phyloP scores from a whole-genome alignment of 1,140 invertebrate genomes.

The Wasmannia auropunctata region DNA sequence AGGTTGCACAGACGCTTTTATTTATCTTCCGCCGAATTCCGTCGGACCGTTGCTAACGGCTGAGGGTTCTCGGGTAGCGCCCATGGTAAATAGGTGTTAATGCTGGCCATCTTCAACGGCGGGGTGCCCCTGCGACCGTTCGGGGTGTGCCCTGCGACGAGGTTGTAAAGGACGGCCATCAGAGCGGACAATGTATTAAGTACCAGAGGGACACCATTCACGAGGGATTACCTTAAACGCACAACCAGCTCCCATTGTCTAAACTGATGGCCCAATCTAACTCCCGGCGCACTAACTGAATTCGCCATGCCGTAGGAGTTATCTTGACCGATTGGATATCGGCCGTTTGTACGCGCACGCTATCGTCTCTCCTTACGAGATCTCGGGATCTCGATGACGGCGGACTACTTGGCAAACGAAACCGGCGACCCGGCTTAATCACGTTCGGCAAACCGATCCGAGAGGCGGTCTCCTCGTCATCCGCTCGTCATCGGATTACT shows the following conservation, averaged over 20 bases:
- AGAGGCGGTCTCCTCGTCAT: neutral
- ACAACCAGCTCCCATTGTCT: constrained; percentile 80
- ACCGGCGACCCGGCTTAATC: constrained; percentile 11
- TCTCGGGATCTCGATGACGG: constrained; percentile 27
- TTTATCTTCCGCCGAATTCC: constrained; percentile 20
- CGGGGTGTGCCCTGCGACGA: constrained; percentile 72
- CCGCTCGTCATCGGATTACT: neutral
- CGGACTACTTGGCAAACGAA: constrained; percentile 17
- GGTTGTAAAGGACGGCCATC: constrained; percentile 82
- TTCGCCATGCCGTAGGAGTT: constrained; percentile 60
- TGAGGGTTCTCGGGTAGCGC: constrained; percentile 54
- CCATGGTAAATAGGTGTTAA: constrained; percentile 82
- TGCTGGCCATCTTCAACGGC: constrained; percentile 72
- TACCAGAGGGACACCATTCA: constrained; percentile 82
- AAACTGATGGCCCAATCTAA: constrained; percentile 77
- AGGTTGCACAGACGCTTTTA: neutral
- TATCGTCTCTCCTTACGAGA: constrained; percentile 34
- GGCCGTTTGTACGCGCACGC: constrained; percentile 12
- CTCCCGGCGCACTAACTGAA: constrained; percentile 74
- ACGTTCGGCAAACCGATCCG: constrained; percentile 11
- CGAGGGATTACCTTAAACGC: constrained; percentile 82
- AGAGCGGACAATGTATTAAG: constrained; percentile 83
- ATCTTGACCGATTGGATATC: constrained; percentile 77
- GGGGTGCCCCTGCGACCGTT: constrained; percentile 43
- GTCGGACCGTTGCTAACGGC: constrained; percentile 8